These are phyloP conservation scores for Catocala nupta DNA, from an alignment of 2,888 invertebrate genomes.

Conservation along the genomic window DNA sequence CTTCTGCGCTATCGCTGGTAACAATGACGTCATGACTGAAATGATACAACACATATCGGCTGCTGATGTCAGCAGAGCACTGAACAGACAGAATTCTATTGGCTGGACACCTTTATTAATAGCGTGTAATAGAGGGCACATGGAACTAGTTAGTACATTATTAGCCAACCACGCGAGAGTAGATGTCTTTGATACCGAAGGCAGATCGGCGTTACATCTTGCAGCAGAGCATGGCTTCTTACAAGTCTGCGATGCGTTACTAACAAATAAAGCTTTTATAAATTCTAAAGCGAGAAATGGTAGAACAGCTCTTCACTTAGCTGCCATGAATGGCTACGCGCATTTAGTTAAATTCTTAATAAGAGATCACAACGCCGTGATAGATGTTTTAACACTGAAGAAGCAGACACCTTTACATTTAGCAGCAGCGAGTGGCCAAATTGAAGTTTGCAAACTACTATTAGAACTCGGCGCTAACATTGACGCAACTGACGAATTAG, in stretches of 20 bases:
- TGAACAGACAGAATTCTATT: conserved; percentile 97
- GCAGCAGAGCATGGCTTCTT: conserved; percentile 98
- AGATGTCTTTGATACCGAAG: conserved; percentile 99
- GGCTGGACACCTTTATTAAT: conserved; percentile 99
- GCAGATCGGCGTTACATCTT: conserved; percentile 97
- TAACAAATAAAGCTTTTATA: conserved; percentile 99
- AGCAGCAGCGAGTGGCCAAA: conserved; percentile 98
- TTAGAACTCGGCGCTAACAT: conserved; percentile 97
- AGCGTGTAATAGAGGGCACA: conserved; percentile 98
- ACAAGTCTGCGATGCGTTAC: conserved; percentile 94
- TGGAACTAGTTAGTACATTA: conserved; percentile 96
- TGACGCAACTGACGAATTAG: conserved; percentile 97
- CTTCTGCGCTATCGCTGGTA: conserved; percentile 97
- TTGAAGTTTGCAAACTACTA: conserved; percentile 97
- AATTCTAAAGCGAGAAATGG: conserved; percentile 99
- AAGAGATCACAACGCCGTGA: conserved; percentile 97
- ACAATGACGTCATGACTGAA: conserved; percentile 97
- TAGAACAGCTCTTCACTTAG: conserved; percentile 98
- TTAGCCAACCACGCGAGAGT: conserved; percentile 98
- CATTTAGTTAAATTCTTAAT: conserved; percentile 96
- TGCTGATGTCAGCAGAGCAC: conserved; percentile 96
- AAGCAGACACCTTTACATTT: conserved; percentile 99
- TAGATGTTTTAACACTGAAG: conserved; percentile 97
- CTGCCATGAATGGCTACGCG: conserved; percentile 98
- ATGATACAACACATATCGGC: conserved; percentile 97